Base-by-base conservation (phyloP, 2,888 invertebrate genomes). In the Pyralis farinalis region DNA sequence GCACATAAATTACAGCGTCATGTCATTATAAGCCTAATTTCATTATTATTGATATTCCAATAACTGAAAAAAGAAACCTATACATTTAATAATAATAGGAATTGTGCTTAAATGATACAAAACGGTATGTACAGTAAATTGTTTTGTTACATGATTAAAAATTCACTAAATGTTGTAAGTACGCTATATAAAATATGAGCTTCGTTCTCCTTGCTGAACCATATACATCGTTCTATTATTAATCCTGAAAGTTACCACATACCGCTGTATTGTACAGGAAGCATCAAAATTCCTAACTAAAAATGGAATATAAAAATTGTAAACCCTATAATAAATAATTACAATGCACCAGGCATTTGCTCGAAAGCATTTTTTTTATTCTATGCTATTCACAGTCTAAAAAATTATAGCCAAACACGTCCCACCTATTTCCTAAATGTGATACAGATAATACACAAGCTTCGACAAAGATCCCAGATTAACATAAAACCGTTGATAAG, bases 311-410 rank as follows among this genome's bases (percentile, higher is more conserved):
- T 64, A 79, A 75, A 77, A 73, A 63, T 63, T 70, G 70, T 74
- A 76, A 71, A 74, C 68, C 55, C 69, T 63, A 56, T 57, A 67
- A 74, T 77, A 71, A 79, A 78, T 72, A 76, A 74, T 71, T 71
- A 74, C 68, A 75, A 79, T 79, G 75, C 76, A 71, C 77, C 78
- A 74, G 76, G 76, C 75, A 74, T 75, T 55, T 58, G 61, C 52
- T 62, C 51, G 52, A 60, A 66, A 77, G 69, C 72, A 71, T 64
- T 57, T 54, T 57, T 54, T 66, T 62, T 53, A 53, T 58, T 68
- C 67, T 68, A 71, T 60, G 49, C 69, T 75, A 74, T 78, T 77
- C 74, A 81, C 77, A 79, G 71, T 73, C 70, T 71, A 75, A 63
- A 72, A 72, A 71, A 70, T 58, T 40, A 55, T 65, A 72, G 69